Evolutionary conservation across 2,113 vertebrate genomes (phyloP), one percentile per base, ranked within the genome.

Genomic region (Hypocryptadius cinnamomeus): DNA sequence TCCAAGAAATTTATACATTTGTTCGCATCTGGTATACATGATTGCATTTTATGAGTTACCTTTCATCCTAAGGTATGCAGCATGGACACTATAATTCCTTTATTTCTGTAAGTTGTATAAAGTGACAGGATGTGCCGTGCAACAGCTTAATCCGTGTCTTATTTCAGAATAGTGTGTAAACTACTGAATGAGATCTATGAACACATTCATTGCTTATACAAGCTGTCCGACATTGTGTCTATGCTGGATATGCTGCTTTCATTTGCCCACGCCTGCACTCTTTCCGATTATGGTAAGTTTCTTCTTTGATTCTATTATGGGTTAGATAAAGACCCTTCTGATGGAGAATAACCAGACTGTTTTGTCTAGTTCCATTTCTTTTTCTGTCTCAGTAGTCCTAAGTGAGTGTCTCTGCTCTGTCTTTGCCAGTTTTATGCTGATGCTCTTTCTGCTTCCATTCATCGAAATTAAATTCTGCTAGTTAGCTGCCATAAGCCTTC

Each of bases 211-310:
- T 99, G 99, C 94, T 97, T 99, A 3, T 99, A 99, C 95, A 99
- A 99, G 96, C 98, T 99, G 28, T 98, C 99, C 17, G 99, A 99
- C 92, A 97, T 98, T 15, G 99, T 99, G 23, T 99, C 99, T 22
- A 99, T 99, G 99, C 97, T 99, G 97, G 99, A 99, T 90, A 99
- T 99, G 99, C 95, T 99, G 89, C 98, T 99, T 53, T 99, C 99
- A 2, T 98, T 99, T 94, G 99, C 99, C 79, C 98, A 98, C 11
- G 97, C 98, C 44, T 99, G 99, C 95, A 99, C 98, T 60, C 96
- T 99, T 89, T 99, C 98, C n/a, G 98, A 99, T 92, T 99, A 99
- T 9, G 99, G 99, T 99, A 95, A 97, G 97, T 93, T 77, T 74
- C 23, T 72, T 73, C 45, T 65, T 68, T 66, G 56, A 63, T 82